These are phyloP conservation scores for Cactoblastis cactorum DNA, from an alignment of 2,888 invertebrate genomes.

Conservation along the genomic window DNA sequence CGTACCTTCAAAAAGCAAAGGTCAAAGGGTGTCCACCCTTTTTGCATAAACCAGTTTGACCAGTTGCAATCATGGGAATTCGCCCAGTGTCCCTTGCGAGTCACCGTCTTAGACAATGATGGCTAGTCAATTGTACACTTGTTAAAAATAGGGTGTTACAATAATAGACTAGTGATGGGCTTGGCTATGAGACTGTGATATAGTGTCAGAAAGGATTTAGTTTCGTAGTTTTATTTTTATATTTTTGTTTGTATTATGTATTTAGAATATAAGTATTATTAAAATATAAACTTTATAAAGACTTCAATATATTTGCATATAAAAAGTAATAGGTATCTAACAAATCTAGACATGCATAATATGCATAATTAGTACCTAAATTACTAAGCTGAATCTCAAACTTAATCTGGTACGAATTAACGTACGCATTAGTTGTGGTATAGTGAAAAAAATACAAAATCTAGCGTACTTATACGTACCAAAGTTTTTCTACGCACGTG, in stretches of 20 bases:
- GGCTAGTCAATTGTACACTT: conserved; percentile 30
- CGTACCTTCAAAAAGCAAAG: conserved; percentile 40
- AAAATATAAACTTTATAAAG: no score
- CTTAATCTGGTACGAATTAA: no score
- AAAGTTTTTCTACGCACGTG: no score
- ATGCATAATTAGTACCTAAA: no score
- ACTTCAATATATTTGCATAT: background rate
- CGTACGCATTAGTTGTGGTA: no score
- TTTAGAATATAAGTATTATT: no score
- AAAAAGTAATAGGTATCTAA: no score
- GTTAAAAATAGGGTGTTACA: conserved; percentile 22
- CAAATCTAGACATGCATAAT: no score
- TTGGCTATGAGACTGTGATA: conserved; percentile 23
- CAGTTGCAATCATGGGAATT: conserved; percentile 60
- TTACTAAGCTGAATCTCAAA: no score
- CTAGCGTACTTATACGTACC: no score
- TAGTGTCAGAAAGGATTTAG: conserved; percentile 18
- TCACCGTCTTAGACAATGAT: conserved; percentile 9
- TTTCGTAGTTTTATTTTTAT: background rate
- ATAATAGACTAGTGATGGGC: conserved; percentile 17
- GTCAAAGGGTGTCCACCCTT: conserved; percentile 51
- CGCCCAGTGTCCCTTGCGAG: conserved; percentile 40
- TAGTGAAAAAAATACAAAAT: no score
- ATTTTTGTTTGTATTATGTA: background rate
- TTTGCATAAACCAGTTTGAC: conserved; percentile 61